Evolutionary conservation across 2,797 vertebrate species (phyloP), one percentile per base, ranked within the genome.

Genomic region (Micromesistius poutassou): DNA sequence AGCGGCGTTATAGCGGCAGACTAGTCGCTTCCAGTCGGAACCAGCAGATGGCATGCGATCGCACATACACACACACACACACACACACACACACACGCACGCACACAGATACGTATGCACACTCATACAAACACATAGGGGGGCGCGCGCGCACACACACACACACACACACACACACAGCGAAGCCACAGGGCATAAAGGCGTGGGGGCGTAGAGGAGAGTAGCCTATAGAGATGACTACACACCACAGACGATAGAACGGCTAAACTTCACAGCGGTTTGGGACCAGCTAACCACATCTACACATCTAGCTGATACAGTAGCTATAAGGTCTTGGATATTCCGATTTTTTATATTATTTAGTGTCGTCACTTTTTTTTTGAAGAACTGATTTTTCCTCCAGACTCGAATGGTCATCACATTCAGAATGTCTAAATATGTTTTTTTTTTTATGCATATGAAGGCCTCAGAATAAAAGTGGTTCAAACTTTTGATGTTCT

Each of bases 1-100:
- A 95, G 97, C 94, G 89, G 91, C 87, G 13, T 19, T 88, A 97
- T 33, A 97, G 96, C 96, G 89, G 97, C 95, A 96, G 96, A 96
- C 96, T 9, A 22, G 12, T 46, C 12, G 8, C 0, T 95, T 96
- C 91, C 95, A 96, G 96, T 98, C 97, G 97, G 96, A 42, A 97
- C 96, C 97, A 96, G 97, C 97, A 97, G 97, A 97, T 98, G 98
- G 96, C 97, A 96, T 97, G 25, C 62, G 96, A 96, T 28, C 25
- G 10, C 62, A 28, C 25, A 68, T 3, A 28, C 62, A 28, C 25
- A 25, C 8, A 2, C 4, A 28, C n/a, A 66, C 62, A 66, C 62
- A 5, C 8, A 22, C 19, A 22, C 46, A 55, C 19, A 55, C 62
- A 9, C 55, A 62, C 55, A 8, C 3, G 5, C 55, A 8, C 55